These are phyloP conservation scores for Drosophila rellima DNA, from an alignment of 2,888 invertebrate species.

Conservation along the genomic window DNA sequence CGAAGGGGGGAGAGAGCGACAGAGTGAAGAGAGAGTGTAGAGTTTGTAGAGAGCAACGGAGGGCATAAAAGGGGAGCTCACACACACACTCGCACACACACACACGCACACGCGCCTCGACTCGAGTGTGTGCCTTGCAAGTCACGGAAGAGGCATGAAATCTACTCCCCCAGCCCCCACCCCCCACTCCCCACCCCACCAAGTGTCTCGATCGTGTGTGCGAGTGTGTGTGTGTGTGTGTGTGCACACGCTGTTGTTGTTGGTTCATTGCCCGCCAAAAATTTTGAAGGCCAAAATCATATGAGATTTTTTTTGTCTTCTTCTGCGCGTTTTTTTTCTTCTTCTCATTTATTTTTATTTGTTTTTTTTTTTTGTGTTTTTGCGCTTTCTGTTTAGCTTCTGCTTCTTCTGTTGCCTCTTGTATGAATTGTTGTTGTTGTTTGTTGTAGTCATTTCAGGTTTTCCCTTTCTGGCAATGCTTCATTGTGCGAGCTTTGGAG, in stretches of 20 bases:
- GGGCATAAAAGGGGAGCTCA: constrained; percentile 1
- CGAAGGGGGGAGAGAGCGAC: background rate
- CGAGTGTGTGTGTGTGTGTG: constrained; percentile 7
- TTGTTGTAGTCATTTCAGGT: constrained; percentile 71
- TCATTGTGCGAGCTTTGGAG: constrained; percentile 51
- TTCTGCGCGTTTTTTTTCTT: constrained; percentile 26
- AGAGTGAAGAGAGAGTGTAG: background rate
- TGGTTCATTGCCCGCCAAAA: constrained; percentile 85
- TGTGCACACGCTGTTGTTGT: constrained; percentile 69
- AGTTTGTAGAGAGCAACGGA: background rate
- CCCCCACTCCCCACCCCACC: background rate
- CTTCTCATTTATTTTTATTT: constrained; percentile 31
- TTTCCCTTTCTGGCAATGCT: constrained; percentile 78
- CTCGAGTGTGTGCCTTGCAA: constrained; percentile 41
- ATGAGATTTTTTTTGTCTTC: constrained; percentile 71
- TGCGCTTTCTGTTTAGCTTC: constrained; percentile 63
- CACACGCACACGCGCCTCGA: constrained; percentile 45
- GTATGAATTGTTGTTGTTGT: constrained; percentile 43
- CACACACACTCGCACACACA: constrained; percentile 18
- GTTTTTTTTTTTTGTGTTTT: constrained; percentile 49
- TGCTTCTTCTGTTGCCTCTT: constrained; percentile 55
- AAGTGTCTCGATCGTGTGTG: constrained; percentile 45
- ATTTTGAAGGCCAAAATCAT: constrained; percentile 84
- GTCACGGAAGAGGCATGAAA: constrained; percentile 36
- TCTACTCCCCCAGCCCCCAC: background rate